These are phyloP conservation scores for Botrylloides violaceus DNA, from an alignment of 23 tunicate genomes.

Conservation along the genomic window DNA sequence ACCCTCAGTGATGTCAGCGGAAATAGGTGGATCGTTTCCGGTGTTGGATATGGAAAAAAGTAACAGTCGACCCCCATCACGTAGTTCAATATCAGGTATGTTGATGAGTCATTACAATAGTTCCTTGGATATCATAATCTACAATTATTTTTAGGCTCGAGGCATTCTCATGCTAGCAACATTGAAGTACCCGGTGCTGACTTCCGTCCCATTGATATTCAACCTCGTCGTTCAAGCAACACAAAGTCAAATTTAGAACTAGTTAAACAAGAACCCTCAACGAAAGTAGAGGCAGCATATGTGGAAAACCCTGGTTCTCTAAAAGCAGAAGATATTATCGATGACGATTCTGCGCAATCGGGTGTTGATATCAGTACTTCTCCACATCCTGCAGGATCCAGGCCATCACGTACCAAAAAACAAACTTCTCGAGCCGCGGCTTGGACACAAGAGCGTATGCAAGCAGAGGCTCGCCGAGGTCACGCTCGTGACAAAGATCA, in stretches of 20 bases:
- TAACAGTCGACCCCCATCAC: conserved; percentile 17
- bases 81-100: conserved; percentile 6
- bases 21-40: background rate
- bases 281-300: background rate
- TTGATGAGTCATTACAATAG: too few species aligned
- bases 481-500: conserved; percentile 69
- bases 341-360: conserved; percentile 14
- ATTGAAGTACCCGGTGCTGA: background rate
- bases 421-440: conserved; percentile 93
- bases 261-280: background rate
- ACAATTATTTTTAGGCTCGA: background rate
- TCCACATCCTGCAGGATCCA: background rate
- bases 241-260: background rate
- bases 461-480: conserved; percentile 68
- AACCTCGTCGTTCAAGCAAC: background rate
- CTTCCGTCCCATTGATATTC: background rate
- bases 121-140: too few species aligned
- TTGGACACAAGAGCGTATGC: conserved; percentile 83
- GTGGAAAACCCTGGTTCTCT: background rate
- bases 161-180: background rate
- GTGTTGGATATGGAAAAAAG: conserved; percentile 1
- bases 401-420: conserved; percentile 86
- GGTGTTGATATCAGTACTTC: background rate
- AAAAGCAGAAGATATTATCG: conserved; percentile 19
- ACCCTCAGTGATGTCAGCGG: background rate